Percentiles rank a stretch among this genome's conserved stretches.
phyloP scores from a whole-genome alignment of 2,797 vertebrate genomes.

The Iguana delicatissima region DNA sequence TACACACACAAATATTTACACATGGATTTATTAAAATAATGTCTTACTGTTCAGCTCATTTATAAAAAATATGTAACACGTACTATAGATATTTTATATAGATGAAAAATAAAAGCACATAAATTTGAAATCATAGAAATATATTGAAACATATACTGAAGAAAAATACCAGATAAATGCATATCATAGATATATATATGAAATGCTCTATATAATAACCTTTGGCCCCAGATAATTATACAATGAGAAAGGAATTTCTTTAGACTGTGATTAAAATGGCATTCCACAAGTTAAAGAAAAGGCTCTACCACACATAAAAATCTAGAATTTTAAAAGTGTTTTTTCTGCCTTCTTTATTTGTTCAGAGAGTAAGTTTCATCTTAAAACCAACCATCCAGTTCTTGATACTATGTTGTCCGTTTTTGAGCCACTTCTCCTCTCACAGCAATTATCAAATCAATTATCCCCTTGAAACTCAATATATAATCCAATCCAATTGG shows the following conservation, averaged over 20 bases:
- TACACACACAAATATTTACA: background rate
- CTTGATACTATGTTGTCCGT: background rate
- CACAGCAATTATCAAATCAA: background rate
- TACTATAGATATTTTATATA: background rate
- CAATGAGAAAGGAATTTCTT: background rate
- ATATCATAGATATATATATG: background rate
- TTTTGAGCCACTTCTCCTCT: background rate
- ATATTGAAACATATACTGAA: background rate
- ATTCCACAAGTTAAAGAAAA: background rate
- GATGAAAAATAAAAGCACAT: background rate
- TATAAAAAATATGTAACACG: background rate
- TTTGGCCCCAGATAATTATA: background rate
- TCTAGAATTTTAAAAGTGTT: background rate
- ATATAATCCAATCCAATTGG: too few relatives aligned
- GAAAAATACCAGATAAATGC: too few relatives aligned
- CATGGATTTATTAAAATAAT: background rate
- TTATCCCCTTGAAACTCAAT: background rate
- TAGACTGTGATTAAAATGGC: background rate
- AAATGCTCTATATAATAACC: background rate
- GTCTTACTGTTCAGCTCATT: background rate
- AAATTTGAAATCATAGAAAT: background rate
- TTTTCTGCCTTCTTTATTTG: background rate
- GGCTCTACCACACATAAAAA: background rate
- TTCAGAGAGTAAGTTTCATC: background rate
- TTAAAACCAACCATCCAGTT: background rate